Conservation (phyloP, 1,140 invertebrate genomes). For the Dendrolimus punctatus region DNA sequence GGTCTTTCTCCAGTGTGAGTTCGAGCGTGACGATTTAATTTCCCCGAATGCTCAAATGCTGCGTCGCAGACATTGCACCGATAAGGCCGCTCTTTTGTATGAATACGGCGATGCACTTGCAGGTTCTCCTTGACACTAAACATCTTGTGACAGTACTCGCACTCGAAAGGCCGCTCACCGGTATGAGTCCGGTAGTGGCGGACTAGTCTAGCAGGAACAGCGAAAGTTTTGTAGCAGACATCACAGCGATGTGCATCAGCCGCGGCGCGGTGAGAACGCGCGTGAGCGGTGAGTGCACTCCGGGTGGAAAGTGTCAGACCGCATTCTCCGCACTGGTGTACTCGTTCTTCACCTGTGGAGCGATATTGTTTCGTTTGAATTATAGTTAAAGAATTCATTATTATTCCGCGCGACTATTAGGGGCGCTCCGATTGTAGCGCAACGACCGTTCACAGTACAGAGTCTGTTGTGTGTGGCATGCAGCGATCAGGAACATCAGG, state of each 20-base stretch:
- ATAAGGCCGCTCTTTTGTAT: conserved; percentile 90
- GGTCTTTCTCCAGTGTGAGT: conserved; percentile 94
- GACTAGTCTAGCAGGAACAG: conserved; percentile 90
- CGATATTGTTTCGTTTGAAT: conserved; percentile 28
- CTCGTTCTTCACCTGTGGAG: conserved; percentile 51
- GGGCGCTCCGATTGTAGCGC: conserved; percentile 20
- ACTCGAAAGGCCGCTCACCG: conserved; percentile 88
- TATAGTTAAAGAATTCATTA: conserved; percentile 16
- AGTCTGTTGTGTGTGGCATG: conserved; percentile 53
- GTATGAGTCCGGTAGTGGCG: conserved; percentile 94
- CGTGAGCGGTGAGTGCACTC: conserved; percentile 74
- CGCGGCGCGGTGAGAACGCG: conserved; percentile 70
- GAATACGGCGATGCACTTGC: conserved; percentile 92
- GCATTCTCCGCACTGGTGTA: conserved; percentile 71
- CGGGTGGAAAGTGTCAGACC: conserved; percentile 74
- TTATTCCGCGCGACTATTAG: conserved; percentile 10
- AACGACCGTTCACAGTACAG: conserved; percentile 44
- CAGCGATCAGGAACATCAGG: conserved; percentile 60
- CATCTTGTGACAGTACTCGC: conserved; percentile 93
- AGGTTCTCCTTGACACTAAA: conserved; percentile 95
- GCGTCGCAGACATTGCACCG: conserved; percentile 92
- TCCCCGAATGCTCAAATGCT: conserved; percentile 94
- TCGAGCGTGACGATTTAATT: conserved; percentile 92
- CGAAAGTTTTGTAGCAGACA: conserved; percentile 93
- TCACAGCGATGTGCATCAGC: conserved; percentile 89